Base-by-base conservation (phyloP, 1,140 invertebrate species). In the Arctopsyche grandis region DNA sequence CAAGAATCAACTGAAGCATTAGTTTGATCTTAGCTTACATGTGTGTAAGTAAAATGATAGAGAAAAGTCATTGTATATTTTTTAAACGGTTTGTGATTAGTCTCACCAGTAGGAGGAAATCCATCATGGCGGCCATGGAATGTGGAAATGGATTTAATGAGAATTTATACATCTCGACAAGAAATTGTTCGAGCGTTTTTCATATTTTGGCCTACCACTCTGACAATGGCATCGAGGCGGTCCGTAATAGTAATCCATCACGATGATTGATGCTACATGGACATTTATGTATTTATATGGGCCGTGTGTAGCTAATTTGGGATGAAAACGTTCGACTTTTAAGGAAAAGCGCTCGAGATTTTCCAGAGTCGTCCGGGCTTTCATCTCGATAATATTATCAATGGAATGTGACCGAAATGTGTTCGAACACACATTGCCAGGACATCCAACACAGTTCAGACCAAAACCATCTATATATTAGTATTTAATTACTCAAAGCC, bases 231-330 rank as follows among this genome's bases (percentile, higher is more conserved):
- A 74, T 76, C 74, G 24, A n/a, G 56, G n/a, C 74, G 56, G 46
- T 29, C 56, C 7, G 24, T 0, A 76, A 76, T 76, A 52, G 74
- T 63, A 63, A 76, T 76, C 74, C 74, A 76, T 76, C 74, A 76
- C 12, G 9, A 63, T 76, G 74, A 76, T 76, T 76, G 74, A 76
- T 76, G 74, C 38, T 76, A 0, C 26, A 63, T 38, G 74, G 52
- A 76, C 74, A 63, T 66, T 76, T 76, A 63, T 76, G 71, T 52
- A 74, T 74, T 74, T 74, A 56, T 74, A 74, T 71, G 69, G 69
- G n/a, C 24, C 63, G 21, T 74, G 44, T 74, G 48, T 74, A 74
- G 44, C 71, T 74, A 74, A 74, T 74, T 74, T 74, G 14, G n/a
- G 38, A 44, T 71, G 69, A 71, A 71, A 71, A 19, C 63, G 63